A percentile compares a stretch with the other conserved stretches of the same genome.
phyloP scores from a whole-genome alignment of 30 jellyfish, hydroid and myxozoan species.

The Pelagia noctiluca region DNA sequence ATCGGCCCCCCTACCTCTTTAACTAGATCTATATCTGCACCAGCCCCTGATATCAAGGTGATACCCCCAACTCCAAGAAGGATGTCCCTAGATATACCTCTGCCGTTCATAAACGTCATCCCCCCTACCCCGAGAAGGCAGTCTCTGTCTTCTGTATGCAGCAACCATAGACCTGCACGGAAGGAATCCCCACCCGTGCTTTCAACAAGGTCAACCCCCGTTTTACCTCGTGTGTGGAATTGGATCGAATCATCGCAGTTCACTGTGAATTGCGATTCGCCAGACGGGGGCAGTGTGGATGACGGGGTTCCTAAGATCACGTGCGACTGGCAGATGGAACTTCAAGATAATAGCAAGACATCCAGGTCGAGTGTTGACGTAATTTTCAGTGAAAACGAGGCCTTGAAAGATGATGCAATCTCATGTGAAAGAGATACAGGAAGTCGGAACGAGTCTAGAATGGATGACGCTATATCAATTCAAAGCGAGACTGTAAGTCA shows the following conservation, averaged over 20 bases:
- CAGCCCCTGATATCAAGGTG: conserved; percentile 58
- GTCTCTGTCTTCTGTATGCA: not conserved
- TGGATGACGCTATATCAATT: no score
- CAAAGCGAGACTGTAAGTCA: not conserved
- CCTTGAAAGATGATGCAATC: not conserved
- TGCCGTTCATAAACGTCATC: conserved; percentile 6
- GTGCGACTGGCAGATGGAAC: conserved; percentile 10
- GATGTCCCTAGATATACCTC: conserved; percentile 39
- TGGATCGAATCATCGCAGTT: conserved; percentile 55
- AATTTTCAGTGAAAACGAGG: not conserved
- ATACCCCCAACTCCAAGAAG: conserved; percentile 74
- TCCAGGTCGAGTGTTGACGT: no score
- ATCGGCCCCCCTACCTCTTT: conserved; percentile 1
- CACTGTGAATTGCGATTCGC: not conserved
- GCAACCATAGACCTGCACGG: not conserved
- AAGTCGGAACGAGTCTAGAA: no score
- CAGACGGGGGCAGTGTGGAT: not conserved
- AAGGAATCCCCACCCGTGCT: not conserved
- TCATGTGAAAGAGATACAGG: no score
- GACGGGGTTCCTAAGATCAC: not conserved
- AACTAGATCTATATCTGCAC: not conserved
- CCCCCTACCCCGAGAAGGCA: conserved; percentile 6
- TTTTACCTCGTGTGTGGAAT: conserved; percentile 70
- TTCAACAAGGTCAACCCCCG: conserved; percentile 55
- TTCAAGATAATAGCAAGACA: conserved; percentile 1